Evolutionary conservation across 2,888 invertebrate genomes (phyloP).

Genomic region (Cephus sareptanus): DNA sequence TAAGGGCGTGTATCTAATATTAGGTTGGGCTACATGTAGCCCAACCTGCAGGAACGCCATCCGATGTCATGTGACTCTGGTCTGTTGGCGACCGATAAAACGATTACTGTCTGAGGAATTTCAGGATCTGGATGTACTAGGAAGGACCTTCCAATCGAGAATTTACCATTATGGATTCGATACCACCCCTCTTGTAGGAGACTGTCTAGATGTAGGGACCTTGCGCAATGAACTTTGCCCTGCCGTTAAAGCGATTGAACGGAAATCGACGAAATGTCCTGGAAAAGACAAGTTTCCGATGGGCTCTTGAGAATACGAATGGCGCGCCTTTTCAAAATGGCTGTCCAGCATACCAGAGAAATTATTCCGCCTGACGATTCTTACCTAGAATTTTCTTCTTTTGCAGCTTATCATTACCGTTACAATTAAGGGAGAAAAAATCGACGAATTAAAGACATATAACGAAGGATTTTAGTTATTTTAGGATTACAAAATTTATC

Average conservation of each 20-base stretch:
- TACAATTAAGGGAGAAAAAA: background rate
- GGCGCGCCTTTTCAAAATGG: background rate
- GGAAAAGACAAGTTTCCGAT: background rate
- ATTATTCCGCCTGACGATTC: background rate
- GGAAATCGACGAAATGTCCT: background rate
- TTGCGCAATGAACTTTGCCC: background rate
- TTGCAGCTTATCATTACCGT: background rate
- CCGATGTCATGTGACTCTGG: background rate
- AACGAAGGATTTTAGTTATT: background rate
- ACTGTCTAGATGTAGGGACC: background rate
- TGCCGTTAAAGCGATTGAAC: background rate
- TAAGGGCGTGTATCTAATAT: conserved; percentile 39
- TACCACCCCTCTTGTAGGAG: background rate
- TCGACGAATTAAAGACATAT: background rate
- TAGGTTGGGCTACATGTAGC: background rate
- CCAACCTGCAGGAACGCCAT: background rate
- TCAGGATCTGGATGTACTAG: background rate
- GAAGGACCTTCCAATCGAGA: background rate
- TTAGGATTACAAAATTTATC: too few species aligned
- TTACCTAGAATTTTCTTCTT: background rate
- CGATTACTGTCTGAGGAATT: background rate
- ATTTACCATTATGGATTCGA: background rate
- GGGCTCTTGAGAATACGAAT: background rate
- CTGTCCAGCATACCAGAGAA: background rate
- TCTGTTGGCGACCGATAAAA: background rate